Evolutionary conservation across 2,797 vertebrate species (phyloP).

Genomic region (Microhierax caerulescens): DNA sequence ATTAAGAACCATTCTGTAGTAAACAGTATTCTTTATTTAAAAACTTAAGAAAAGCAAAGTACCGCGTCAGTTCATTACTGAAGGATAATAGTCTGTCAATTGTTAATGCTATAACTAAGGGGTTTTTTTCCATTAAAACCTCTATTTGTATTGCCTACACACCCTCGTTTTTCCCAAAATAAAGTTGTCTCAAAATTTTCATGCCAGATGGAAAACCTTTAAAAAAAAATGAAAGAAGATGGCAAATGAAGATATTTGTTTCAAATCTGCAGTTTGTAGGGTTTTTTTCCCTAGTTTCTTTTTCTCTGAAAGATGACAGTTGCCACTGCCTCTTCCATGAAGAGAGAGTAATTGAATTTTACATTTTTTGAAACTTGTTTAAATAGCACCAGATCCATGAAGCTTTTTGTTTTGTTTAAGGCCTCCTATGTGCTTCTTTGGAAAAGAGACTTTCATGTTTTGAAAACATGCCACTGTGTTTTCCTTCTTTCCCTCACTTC

Average conservation of each 20-base stretch:
- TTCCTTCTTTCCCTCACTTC: neutral
- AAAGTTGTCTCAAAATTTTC: neutral
- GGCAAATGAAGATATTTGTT: conserved; percentile 16
- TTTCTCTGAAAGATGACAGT: neutral
- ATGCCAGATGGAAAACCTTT: neutral
- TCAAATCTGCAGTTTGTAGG: neutral
- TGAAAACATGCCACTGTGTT: neutral
- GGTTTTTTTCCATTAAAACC: neutral
- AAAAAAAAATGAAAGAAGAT: neutral
- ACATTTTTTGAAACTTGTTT: neutral
- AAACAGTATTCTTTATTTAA: neutral
- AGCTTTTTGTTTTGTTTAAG: conserved; percentile 9
- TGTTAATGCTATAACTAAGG: neutral
- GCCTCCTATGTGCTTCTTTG: neutral
- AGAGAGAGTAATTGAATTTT: conserved; percentile 3
- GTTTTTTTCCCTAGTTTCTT: neutral
- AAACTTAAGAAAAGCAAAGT: neutral
- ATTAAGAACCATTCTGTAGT: neutral
- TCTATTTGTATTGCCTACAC: neutral
- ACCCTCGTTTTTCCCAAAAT: conserved; percentile 34
- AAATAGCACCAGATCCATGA: neutral
- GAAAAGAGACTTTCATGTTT: neutral
- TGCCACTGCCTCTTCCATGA: neutral
- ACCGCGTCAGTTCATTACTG: neutral
- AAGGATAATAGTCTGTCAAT: neutral